These are phyloP conservation scores for Pyrochroa serraticornis DNA, from an alignment of 2,888 invertebrate genomes.

Conservation along the genomic window DNA sequence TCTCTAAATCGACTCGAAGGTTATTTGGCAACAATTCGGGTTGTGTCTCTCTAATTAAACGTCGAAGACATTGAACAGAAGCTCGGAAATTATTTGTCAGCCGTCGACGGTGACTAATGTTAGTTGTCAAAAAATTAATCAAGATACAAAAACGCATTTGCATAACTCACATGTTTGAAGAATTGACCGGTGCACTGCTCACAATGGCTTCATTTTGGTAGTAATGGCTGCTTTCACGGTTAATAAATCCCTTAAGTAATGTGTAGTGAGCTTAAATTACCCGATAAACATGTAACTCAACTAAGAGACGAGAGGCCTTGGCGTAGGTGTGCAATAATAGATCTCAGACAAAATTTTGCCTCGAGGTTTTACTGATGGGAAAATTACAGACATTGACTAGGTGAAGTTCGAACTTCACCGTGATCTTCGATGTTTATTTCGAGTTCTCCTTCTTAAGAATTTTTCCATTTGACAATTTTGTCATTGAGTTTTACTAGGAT, in stretches of 20 bases:
- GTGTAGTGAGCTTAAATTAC: constrained; percentile 12
- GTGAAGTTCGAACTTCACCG: too few species aligned
- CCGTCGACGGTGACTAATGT: constrained; percentile 23
- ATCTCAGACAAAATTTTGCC: too few species aligned
- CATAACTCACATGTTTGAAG: constrained; percentile 20
- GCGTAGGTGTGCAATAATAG: too few species aligned
- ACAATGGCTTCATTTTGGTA: constrained; percentile 20
- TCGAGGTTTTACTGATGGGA: too few species aligned
- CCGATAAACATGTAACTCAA: not conserved
- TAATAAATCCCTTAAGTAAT: constrained; percentile 22
- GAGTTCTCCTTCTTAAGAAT: too few species aligned
- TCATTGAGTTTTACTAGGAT: too few species aligned
- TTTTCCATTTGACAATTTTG: too few species aligned
- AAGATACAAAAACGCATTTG: constrained; percentile 20
- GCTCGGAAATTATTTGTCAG: constrained; percentile 24
- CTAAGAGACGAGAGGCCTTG: too few species aligned
- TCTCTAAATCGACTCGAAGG: too few species aligned
- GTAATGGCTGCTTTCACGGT: constrained; percentile 15
- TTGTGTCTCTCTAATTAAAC: constrained; percentile 14
- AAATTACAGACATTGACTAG: too few species aligned
- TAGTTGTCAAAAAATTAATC: constrained; percentile 21
- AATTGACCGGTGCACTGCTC: constrained; percentile 3
- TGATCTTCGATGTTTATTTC: too few species aligned
- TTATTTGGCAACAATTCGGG: constrained; percentile 12
- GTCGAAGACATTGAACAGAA: constrained; percentile 20